Evolutionary conservation across 2,888 invertebrate species (phyloP), one percentile per base, ranked within the genome.

Genomic region (Dasypolia templi): DNA sequence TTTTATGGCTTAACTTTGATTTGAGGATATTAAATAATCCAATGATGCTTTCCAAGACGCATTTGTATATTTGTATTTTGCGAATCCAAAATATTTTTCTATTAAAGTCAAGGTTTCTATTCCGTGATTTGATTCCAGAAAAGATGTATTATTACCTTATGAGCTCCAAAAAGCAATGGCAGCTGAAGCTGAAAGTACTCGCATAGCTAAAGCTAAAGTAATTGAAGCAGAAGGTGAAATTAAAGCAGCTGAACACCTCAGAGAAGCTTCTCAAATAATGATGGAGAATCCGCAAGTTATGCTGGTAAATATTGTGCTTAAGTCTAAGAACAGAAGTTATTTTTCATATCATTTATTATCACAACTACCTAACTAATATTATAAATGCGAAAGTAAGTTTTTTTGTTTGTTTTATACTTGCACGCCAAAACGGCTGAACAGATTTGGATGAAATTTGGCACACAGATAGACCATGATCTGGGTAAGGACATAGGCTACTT

Each of bases 91-190:
- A 63, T 22, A 11, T 26, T 46, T 53, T 22, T 42, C 14, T 9
- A n/a, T 26, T 14, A 29, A 46, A 26, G 1, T 19, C 6, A 72
- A 7, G 49, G 5, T 17, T 35, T 56, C 26, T 55, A 14, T 17
- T 26, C 14, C 9, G 49, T 63, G 9, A 59, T 42, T 42, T 59
- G 2, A 61, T 71, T 86, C 39, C 61, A 96, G 93, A 86, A 93
- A 93, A 86, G 90, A 93, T 59, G 88, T 94, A 12, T 77, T 91
- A 44, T 77, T 94, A 68, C 94, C 94, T 26, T 86, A 75, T 72
- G 93, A 92, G 42, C 82, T 94, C 22, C 93, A 94, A 90, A 93
- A 89, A 80, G 94, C 93, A 44, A 93, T 94, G 93, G 93, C 94
- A 14, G 91, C 93, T 14, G 94, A 94, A 82, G 93, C 94, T 11